A percentile compares a stretch with the other conserved stretches of the same genome.
Conservation (phyloP, 2,888 invertebrate species). For the Plagodis pulveraria region DNA sequence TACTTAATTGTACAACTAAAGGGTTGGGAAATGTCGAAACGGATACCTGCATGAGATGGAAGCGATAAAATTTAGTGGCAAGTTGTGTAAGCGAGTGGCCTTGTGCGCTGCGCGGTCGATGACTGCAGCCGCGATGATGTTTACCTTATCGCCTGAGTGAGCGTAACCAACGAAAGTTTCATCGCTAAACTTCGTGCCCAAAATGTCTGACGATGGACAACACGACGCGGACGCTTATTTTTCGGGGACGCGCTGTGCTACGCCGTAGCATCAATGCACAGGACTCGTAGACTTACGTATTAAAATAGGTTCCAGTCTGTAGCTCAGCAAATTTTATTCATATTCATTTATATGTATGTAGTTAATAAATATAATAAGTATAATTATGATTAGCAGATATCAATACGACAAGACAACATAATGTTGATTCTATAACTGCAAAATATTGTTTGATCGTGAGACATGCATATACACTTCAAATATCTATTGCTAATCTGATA, state of each 20-base stretch:
- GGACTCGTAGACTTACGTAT: no score
- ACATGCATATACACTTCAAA: no score
- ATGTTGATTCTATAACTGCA: no score
- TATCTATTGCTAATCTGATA: no score
- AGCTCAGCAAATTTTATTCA: no score
- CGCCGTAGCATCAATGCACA: conserved; percentile 43
- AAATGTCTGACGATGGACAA: conserved; percentile 43
- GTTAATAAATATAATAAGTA: no score
- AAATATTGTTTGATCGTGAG: no score
- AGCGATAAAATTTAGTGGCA: conserved; percentile 61
- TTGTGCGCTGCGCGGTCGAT: conserved; percentile 70
- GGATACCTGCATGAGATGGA: conserved; percentile 41
- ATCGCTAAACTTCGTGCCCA: conserved; percentile 52
- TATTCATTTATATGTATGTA: no score
- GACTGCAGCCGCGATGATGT: conserved; percentile 70
- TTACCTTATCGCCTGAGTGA: conserved; percentile 74
- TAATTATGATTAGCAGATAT: no score
- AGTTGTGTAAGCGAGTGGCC: conserved; percentile 80
- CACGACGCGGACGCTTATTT: conserved; percentile 29
- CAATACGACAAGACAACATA: no score
- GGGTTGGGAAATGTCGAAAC: conserved; percentile 29
- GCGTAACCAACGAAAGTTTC: conserved; percentile 69
- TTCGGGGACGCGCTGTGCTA: conserved; percentile 45
- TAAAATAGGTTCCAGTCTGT: no score
- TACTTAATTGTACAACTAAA: conserved; percentile 27